These are phyloP conservation scores for Mormoops blainvillei DNA, from an alignment of 2,113 vertebrate genomes.

Conservation along the genomic window DNA sequence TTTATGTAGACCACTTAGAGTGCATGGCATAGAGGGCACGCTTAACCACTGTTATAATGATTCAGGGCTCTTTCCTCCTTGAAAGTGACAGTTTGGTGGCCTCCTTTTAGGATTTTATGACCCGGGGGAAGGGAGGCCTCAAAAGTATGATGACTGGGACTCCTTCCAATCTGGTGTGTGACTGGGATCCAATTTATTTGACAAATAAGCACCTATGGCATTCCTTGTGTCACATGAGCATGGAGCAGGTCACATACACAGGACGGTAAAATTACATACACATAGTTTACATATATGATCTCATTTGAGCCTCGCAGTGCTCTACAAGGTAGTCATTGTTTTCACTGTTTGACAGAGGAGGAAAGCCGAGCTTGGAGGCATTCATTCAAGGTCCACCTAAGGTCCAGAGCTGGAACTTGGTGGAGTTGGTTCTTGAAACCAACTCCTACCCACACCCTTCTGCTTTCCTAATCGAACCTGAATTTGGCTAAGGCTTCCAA, in stretches of 20 bases:
- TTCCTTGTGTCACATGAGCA: neutral
- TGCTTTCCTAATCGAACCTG: neutral
- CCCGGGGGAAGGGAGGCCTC: neutral
- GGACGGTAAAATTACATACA: neutral
- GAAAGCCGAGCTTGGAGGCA: neutral
- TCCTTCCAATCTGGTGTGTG: neutral
- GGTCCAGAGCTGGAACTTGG: neutral
- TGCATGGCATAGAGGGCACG: rapidly evolving
- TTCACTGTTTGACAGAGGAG: neutral
- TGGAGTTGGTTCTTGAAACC: neutral
- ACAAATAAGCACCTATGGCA: neutral
- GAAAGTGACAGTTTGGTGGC: neutral
- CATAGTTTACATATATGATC: neutral
- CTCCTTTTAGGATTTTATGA: neutral
- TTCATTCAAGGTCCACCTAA: neutral
- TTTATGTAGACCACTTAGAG: neutral
- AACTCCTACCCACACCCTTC: neutral
- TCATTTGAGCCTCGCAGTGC: neutral
- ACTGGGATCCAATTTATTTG: neutral
- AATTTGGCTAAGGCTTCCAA: neutral
- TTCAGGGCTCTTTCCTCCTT: neutral
- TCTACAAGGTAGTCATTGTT: neutral
- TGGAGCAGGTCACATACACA: neutral
- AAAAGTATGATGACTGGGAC: neutral
- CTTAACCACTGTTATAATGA: too few species aligned